A percentile compares a stretch with the other conserved stretches of the same genome.
Conservation (phyloP, 2,888 invertebrate genomes). For the Agonopterix heracliana region DNA sequence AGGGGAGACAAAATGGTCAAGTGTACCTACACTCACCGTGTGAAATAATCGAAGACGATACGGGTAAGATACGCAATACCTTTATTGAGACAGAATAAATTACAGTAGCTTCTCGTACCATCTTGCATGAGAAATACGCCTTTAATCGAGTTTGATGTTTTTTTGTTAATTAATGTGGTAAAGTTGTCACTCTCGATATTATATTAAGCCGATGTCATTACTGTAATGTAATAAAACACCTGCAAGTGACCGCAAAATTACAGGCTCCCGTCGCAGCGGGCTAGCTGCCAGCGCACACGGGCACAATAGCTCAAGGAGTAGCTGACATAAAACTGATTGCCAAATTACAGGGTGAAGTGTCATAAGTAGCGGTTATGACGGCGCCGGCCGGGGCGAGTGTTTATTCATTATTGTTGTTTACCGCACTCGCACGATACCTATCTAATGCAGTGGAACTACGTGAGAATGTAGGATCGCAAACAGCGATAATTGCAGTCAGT, state of each 20-base stretch:
- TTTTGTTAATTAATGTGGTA: constrained; percentile 10
- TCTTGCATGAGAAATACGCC: background rate
- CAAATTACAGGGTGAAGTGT: constrained; percentile 70
- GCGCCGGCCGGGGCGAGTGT: constrained; percentile 28
- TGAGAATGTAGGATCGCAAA: constrained; percentile 24
- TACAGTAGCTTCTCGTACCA: background rate
- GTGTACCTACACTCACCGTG: constrained; percentile 48
- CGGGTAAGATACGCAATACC: background rate
- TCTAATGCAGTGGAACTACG: constrained; percentile 24
- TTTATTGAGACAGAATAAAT: constrained; percentile 9
- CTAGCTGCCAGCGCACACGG: constrained; percentile 25
- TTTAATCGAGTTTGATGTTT: background rate
- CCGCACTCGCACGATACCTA: constrained; percentile 26
- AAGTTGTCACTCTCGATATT: constrained; percentile 25
- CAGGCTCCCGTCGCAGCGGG: constrained; percentile 54
- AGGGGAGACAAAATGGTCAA: constrained; percentile 61
- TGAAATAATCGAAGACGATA: constrained; percentile 44
- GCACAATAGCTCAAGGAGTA: constrained; percentile 45
- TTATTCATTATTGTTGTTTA: constrained; percentile 43
- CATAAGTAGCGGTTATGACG: constrained; percentile 49
- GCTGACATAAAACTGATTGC: constrained; percentile 50
- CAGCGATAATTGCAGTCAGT: constrained; percentile 17
- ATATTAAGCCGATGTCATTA: constrained; percentile 33
- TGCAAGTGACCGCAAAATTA: constrained; percentile 67
- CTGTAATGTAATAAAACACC: constrained; percentile 52